Conservation (phyloP, 2,888 invertebrate species). For the Lordiphosa fenestrarum region DNA sequence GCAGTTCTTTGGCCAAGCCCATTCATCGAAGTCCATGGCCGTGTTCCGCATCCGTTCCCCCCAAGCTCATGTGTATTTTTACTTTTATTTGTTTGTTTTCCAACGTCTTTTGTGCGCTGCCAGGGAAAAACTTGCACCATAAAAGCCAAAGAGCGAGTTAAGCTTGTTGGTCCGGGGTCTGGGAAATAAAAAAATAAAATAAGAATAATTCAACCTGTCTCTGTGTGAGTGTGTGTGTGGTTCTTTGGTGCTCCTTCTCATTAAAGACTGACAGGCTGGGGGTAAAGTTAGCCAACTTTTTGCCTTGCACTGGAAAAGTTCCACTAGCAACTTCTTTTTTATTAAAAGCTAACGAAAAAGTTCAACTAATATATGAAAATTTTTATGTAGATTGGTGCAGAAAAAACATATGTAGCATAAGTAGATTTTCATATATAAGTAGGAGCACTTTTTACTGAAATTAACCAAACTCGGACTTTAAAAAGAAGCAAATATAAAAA, state of each 20-base stretch:
- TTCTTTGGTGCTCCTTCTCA: slow-evolving; percentile 27
- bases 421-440: background rate
- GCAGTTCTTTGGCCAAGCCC: slow-evolving; percentile 3
- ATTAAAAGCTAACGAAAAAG: no score
- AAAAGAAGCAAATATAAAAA: no score
- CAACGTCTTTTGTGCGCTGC: slow-evolving; percentile 33
- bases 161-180: slow-evolving; percentile 17
- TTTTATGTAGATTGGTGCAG: background rate
- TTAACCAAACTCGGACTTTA: slow-evolving; percentile 10
- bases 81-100: slow-evolving; percentile 68
- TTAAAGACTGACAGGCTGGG: slow-evolving; percentile 37
- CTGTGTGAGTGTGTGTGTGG: slow-evolving; percentile 18
- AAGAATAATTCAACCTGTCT: slow-evolving; percentile 44
- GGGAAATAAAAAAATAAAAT: slow-evolving; percentile 36
- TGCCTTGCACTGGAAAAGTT: background rate
- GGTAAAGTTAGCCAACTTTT: slow-evolving; percentile 10
- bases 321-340: background rate
- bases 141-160: slow-evolving; percentile 43
- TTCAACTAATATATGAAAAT: no score
- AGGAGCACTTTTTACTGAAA: slow-evolving; percentile 5
- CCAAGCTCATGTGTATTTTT: slow-evolving; percentile 30
- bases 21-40: slow-evolving; percentile 23
- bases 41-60: slow-evolving; percentile 30
- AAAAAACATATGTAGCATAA: slow-evolving; percentile 11
- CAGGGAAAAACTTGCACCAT: slow-evolving; percentile 43